phyloP scores from a whole-genome alignment of 2,113 vertebrate genomes.

The Oncorhynchus kisutch region DNA sequence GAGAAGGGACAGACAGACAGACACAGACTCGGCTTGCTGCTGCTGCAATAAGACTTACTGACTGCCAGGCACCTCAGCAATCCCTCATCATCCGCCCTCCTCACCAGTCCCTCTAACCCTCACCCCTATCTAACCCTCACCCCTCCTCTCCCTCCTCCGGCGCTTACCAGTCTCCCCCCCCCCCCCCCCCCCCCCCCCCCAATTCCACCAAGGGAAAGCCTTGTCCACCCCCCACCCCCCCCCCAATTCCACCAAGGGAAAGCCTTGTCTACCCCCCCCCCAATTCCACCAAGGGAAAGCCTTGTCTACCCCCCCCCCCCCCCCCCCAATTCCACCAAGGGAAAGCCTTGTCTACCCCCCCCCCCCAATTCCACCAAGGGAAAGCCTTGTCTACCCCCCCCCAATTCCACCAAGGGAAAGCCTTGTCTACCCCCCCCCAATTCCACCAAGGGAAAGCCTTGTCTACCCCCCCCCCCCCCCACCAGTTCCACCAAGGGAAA shows the following conservation, averaged over 20 bases:
- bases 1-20: constrained; percentile 74
- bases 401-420: too few species aligned
- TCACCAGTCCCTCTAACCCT: neutral
- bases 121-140: neutral
- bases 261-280: too few species aligned
- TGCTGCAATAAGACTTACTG: constrained; percentile 32
- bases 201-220: neutral
- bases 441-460: neutral
- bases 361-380: too few species aligned
- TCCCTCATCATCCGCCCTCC: neutral
- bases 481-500: too few species aligned
- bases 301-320: too few species aligned
- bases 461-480: neutral
- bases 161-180: neutral
- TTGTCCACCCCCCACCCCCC: neutral
- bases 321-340: too few species aligned
- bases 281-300: too few species aligned
- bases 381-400: neutral
- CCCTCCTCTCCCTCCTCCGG: neutral
- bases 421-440: neutral
- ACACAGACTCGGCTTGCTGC: constrained; percentile 52
- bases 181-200: neutral
- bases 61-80: constrained; percentile 11
- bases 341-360: too few species aligned
- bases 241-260: too few species aligned